phyloP scores from a whole-genome alignment of 2,797 vertebrate species.

The Argya squamiceps region DNA sequence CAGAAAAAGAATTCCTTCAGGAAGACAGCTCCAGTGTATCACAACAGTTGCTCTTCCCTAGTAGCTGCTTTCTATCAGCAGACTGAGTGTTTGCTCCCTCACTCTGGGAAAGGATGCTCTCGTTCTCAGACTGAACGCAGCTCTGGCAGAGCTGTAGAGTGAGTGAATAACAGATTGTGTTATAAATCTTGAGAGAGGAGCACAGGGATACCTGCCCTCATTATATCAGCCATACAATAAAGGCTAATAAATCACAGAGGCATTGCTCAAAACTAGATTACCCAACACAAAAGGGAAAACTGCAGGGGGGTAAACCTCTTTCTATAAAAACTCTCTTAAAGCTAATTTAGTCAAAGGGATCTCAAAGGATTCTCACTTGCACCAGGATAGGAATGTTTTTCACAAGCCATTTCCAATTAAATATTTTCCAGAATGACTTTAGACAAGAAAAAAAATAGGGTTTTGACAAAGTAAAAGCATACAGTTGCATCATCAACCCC shows the following conservation, averaged over 20 bases:
- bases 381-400: background rate
- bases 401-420: background rate
- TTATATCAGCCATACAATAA: constrained; percentile 59
- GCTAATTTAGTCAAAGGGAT: background rate
- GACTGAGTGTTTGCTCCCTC: constrained; percentile 43
- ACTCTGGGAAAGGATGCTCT: constrained; percentile 67
- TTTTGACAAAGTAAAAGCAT: background rate
- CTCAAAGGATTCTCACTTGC: background rate
- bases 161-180: constrained; percentile 67
- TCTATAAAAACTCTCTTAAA: constrained; percentile 32
- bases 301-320: constrained; percentile 3
- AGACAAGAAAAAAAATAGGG: background rate
- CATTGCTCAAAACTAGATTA: constrained; percentile 44
- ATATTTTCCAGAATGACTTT: background rate
- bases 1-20: constrained; percentile 66
- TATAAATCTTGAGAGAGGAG: constrained; percentile 69
- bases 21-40: constrained; percentile 58
- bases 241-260: constrained; percentile 64
- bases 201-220: constrained; percentile 71
- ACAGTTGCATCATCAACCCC: background rate
- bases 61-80: constrained; percentile 61
- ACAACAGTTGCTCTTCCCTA: constrained; percentile 39
- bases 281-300: constrained; percentile 31
- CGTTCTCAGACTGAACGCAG: constrained; percentile 58
- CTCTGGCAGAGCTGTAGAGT: constrained; percentile 68